Base-by-base conservation (phyloP, 2,888 invertebrate species). In the Meganola albula region DNA sequence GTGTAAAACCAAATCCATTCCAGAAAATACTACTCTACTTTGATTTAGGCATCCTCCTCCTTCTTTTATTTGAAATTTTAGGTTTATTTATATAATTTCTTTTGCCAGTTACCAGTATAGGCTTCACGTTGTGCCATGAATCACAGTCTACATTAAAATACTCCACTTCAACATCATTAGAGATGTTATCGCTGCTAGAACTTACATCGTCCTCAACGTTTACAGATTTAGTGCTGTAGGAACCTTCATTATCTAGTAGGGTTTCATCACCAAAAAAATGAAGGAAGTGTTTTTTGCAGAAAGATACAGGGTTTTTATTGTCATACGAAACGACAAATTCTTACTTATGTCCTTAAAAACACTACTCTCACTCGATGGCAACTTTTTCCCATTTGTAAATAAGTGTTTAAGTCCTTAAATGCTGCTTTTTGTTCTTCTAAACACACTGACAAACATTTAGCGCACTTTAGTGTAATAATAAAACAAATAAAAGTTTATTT, bases 1-100 rank as follows among this genome's bases (percentile, higher is more conserved):
- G 21, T 27, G 14, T 32, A 13, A 30, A 18, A 18, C 34, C 34
- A 30, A 26, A 30, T 30, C 30, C 34, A 34, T 30, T 30, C 30
- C 11, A 10, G 20, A 25, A 31, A 31, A 25, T 8, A 21, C 10
- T n/a, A 21, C 11, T 31, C 18, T 18, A 31, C 31, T 31, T 31
- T 8, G n/a, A 10, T 10, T 31, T 25, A 21, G 25, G 24, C 31
- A 31, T 26, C 25, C 25, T 25, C 13, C n/a, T 31, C 7, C 14
- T 31, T 12, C 8, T 12, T 24, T 31, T 24, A 7, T 12, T 2
- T 24, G n/a, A 21, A 3, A 31, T 10, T 13, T 6, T 25, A 21
- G 25, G 13, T 31, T 26, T 25, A 10, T 25, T 10, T 3, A 25
- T 4, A 25, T 31, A 20, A 26, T 31, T 26, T 21, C 21, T 21